These are phyloP conservation scores for Rugalucina vietnamica DNA, from an alignment of 2,888 invertebrate genomes.

Conservation along the genomic window DNA sequence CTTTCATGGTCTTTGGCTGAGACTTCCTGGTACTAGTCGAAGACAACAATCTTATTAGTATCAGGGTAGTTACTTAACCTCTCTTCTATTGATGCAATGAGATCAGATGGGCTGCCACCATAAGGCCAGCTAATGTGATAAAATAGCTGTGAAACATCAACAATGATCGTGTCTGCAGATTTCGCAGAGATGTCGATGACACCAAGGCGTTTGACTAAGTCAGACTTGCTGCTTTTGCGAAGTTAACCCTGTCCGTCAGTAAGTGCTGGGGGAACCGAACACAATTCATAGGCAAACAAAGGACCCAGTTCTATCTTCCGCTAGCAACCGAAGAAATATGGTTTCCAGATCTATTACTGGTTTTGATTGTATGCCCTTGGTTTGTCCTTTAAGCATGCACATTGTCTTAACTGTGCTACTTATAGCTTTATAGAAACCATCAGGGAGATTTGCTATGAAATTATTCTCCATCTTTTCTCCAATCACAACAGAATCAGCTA, in stretches of 20 bases:
- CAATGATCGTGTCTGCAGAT: conserved; percentile 19
- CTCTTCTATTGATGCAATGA: conserved; percentile 15
- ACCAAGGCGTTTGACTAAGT: conserved; percentile 15
- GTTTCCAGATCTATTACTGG: conserved; percentile 9
- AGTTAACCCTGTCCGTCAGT: conserved; percentile 18
- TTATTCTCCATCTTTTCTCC: conserved; percentile 7
- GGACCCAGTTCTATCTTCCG: conserved; percentile 18
- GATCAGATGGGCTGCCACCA: conserved; percentile 20
- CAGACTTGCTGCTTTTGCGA: conserved; percentile 9
- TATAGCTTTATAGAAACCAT: conserved; percentile 2
- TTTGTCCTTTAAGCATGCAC: too few relatives aligned
- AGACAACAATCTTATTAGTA: conserved; percentile 31
- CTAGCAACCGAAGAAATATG: conserved; percentile 12
- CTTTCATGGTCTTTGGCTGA: conserved; percentile 47
- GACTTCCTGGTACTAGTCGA: conserved; percentile 31
- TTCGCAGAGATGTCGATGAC: not conserved
- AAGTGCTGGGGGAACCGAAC: conserved; percentile 22
- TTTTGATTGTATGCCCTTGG: not conserved
- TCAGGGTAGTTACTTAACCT: not conserved
- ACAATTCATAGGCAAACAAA: conserved; percentile 26
- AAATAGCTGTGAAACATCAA: conserved; percentile 32
- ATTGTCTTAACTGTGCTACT: not conserved
- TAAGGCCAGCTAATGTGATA: conserved; percentile 21
- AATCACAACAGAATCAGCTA: not conserved
- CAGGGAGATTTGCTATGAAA: not conserved